Evolutionary conservation across 2,888 invertebrate species (phyloP).

Genomic region (Ametastegia equiseti): DNA sequence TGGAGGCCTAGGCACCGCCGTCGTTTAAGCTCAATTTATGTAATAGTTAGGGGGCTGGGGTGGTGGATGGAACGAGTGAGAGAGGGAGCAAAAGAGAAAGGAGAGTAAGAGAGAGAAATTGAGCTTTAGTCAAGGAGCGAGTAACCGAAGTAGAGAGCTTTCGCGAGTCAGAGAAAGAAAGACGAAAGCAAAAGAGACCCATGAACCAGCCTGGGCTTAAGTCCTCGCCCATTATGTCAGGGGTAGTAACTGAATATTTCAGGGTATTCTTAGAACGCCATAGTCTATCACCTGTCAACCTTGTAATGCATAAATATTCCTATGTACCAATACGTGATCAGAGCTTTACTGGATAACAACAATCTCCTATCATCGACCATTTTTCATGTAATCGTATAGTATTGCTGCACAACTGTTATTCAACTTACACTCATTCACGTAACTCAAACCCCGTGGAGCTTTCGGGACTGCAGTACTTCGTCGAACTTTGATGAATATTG

Average conservation of each 20-base stretch:
- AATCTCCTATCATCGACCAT: too few species aligned
- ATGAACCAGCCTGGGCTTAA: conserved; percentile 52
- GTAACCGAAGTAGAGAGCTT: conserved; percentile 17
- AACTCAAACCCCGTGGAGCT: conserved; percentile 11
- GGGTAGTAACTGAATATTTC: conserved; percentile 63
- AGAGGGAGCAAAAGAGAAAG: conserved; percentile 45
- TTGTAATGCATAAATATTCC: background rate
- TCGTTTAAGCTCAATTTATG: conserved; percentile 64
- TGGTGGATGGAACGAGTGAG: conserved; percentile 18
- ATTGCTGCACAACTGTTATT: background rate
- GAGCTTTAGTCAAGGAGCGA: background rate
- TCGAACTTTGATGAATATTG: conserved; percentile 39
- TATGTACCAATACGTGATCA: background rate
- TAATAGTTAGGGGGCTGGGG: conserved; percentile 55
- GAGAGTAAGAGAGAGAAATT: background rate
- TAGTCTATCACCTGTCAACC: conserved; percentile 40
- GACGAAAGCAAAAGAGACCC: conserved; percentile 49
- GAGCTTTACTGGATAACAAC: too few species aligned
- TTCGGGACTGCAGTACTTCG: conserved; percentile 40
- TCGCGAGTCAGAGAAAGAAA: background rate
- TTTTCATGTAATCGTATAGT: background rate
- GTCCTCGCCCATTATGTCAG: conserved; percentile 59
- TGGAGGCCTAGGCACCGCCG: conserved; percentile 54
- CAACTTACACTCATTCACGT: background rate
- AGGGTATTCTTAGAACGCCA: conserved; percentile 54